phyloP scores from a whole-genome alignment of 2,113 vertebrate species.

The Neodontobutis hainanensis region DNA sequence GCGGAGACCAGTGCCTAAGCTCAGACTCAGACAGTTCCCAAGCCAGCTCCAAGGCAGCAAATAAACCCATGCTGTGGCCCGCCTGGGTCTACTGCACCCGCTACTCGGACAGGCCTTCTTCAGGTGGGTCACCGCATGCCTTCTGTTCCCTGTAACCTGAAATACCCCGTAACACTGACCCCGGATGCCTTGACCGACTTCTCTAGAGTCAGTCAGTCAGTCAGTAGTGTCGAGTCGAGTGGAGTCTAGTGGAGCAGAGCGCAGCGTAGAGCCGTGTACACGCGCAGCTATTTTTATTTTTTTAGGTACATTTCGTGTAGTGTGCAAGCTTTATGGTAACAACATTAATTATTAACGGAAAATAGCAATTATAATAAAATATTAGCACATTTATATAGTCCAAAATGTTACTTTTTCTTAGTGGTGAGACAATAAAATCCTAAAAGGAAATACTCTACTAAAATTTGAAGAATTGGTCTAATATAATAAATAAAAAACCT shows the following conservation, averaged over 20 bases:
- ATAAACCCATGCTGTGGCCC: slow-evolving; percentile 94
- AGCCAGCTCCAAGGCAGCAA: slow-evolving; percentile 82
- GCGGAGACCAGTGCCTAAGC: slow-evolving; percentile 91
- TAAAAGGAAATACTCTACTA: neutral
- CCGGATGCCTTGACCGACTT: slow-evolving; percentile 73
- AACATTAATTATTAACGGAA: neutral
- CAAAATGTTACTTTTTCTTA: no score
- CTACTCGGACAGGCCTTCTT: slow-evolving; percentile 97
- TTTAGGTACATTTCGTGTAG: neutral
- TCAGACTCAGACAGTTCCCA: slow-evolving; percentile 97
- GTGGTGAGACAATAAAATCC: no score
- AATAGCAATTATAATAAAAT: no score
- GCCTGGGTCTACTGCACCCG: slow-evolving; percentile 99
- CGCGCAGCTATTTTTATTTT: neutral
- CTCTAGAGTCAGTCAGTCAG: slow-evolving; percentile 36
- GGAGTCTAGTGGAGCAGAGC: neutral
- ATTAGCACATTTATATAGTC: no score
- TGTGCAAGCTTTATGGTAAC: neutral
- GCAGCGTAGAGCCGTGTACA: neutral
- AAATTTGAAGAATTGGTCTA: neutral
- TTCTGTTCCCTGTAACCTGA: slow-evolving; percentile 60
- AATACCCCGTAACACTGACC: slow-evolving; percentile 74
- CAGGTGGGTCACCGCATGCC: slow-evolving; percentile 83
- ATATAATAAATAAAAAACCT: neutral
- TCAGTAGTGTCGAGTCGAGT: slow-evolving; percentile 9